These are phyloP conservation scores for Platysteira castanea DNA, from an alignment of 2,113 vertebrate genomes.

Conservation along the genomic window DNA sequence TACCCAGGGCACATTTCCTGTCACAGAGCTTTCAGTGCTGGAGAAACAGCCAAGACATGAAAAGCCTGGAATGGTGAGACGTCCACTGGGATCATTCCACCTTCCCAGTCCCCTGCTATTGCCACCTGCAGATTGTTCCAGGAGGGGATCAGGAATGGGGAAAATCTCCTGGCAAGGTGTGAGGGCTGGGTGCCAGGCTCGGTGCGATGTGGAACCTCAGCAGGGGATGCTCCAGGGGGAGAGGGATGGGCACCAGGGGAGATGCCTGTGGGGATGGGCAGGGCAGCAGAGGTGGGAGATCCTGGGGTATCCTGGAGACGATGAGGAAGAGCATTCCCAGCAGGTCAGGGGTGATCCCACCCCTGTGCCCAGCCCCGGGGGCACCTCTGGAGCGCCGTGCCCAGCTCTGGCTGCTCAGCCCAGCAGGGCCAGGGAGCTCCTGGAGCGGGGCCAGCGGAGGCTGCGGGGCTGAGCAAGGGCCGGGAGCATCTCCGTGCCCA, in stretches of 20 bases:
- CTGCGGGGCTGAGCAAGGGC: too few relatives aligned
- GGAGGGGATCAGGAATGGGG: background rate
- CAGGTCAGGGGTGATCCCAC: background rate
- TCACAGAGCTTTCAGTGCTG: background rate
- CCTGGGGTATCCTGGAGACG: fast-evolving
- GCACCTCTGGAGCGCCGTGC: too few relatives aligned
- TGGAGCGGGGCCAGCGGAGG: too few relatives aligned
- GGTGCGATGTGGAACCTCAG: fast-evolving
- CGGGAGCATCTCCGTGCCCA: too few relatives aligned
- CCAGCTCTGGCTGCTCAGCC: too few relatives aligned
- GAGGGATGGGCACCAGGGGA: background rate
- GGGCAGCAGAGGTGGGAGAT: background rate
- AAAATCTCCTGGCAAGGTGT: background rate
- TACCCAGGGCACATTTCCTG: background rate
- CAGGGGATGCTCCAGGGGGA: background rate
- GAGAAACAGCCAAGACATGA: background rate
- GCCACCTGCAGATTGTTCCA: background rate
- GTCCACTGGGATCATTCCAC: background rate
- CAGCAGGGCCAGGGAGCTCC: too few relatives aligned
- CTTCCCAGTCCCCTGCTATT: background rate
- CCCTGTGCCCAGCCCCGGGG: background rate
- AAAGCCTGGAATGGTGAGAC: background rate
- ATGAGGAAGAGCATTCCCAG: background rate
- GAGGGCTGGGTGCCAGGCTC: background rate
- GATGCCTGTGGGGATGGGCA: too few relatives aligned